Base-by-base conservation (phyloP, 1,140 invertebrate species). In the Diorhabda elongata region DNA sequence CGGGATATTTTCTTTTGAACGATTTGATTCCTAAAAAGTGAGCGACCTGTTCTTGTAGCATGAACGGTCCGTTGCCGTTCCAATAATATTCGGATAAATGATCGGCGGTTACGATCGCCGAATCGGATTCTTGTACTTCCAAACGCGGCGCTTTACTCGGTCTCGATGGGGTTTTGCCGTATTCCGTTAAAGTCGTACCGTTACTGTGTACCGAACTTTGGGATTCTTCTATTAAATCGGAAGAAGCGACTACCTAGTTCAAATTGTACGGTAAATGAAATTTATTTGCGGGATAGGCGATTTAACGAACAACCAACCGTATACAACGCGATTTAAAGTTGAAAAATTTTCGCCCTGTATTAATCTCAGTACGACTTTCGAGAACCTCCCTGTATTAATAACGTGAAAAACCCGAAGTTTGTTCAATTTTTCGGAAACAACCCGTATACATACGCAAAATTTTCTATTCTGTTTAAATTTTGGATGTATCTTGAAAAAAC, bases 61-160 rank as follows among this genome's bases (percentile, higher is more conserved):
- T 92, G 75, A 87, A 93, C 4, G 89, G 82, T 42, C 87, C 87
- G 71, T 90, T 88, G 52, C 88, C 86, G 4, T 95, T 94, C 96
- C 96, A 98, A 75, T 92, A 91, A 79, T 98, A 98, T 81, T 98
- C 96, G 72, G 94, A 93, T 26, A 98, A 88, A 79, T 93, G 92
- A 64, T 94, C 90, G 8, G 93, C 92, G 7, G 89, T 91, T 76
- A 93, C 90, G 47, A 91, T 87, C 71, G 88, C 87, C 72, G 87
- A 85, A 69, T 81, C 79, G 2, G 74, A 71, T 88, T 80, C 92
- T 60, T 67, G 65, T 52, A 69, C 69, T 67, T 68, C 67, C 5
- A 69, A 52, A 6, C 69, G 64, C 0, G 64, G 45, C 11, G 56
- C 68, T 58, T 70, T 70, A 58, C 57, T 63, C 5, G 64, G 59